These are phyloP conservation scores for Notolepis coatsorum DNA, from an alignment of 2,797 vertebrate genomes.

Conservation along the genomic window DNA sequence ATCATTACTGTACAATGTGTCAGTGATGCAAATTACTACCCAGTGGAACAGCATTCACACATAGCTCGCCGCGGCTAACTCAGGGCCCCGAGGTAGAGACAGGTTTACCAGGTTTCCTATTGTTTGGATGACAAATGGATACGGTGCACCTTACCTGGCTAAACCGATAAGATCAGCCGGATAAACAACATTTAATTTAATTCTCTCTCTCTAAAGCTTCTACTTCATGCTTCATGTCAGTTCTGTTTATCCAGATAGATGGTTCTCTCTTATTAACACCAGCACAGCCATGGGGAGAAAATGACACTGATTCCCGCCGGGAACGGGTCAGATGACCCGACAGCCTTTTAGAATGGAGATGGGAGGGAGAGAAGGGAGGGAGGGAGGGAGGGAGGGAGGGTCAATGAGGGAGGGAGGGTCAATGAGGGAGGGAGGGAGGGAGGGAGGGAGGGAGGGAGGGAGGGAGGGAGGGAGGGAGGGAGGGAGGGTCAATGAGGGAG, in stretches of 20 bases:
- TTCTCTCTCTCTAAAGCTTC: constrained; percentile 43
- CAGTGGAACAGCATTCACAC: constrained; percentile 28
- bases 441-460: no score
- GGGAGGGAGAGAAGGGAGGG: no score
- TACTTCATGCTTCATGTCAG: constrained; percentile 53
- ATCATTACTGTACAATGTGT: constrained; percentile 49
- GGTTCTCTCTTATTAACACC: no score
- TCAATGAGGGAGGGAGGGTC: no score
- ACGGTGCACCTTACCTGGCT: constrained; percentile 50
- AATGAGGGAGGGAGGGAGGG: no score
- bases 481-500: no score
- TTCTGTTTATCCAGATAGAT: constrained; percentile 18
- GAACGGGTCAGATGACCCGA: no score
- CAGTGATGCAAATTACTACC: constrained; percentile 14
- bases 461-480: no score
- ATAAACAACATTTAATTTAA: constrained; percentile 57
- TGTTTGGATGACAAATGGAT: constrained; percentile 53
- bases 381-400: no score
- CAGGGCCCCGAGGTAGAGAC: constrained; percentile 32
- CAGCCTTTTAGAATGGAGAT: no score
- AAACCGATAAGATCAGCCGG: constrained; percentile 53
- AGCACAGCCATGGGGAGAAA: no score
- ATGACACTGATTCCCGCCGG: no score
- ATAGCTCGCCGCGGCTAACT: constrained; percentile 43
- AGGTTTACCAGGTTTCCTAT: constrained; percentile 63